A percentile compares a stretch with the other conserved stretches of the same genome.
Conservation (phyloP, 2,888 invertebrate species). For the Exephanes ischioxanthus region DNA sequence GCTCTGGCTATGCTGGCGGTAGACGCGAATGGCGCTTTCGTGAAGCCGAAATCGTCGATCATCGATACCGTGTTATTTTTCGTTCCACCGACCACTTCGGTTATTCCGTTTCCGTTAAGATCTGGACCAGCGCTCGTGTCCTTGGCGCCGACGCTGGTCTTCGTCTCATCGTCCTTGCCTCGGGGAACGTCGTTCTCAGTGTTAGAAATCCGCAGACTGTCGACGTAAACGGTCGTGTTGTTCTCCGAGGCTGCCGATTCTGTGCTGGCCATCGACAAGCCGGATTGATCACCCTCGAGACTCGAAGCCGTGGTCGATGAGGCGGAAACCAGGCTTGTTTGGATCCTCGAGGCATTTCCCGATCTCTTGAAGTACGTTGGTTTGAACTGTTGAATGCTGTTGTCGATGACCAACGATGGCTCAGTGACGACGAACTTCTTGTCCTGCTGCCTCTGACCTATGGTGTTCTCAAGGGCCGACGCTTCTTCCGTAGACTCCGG, state of each 20-base stretch:
- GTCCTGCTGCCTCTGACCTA: constrained; percentile 72
- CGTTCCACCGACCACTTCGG: constrained; percentile 68
- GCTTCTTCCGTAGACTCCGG: constrained; percentile 71
- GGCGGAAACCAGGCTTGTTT: constrained; percentile 2
- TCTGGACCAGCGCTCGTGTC: constrained; percentile 66
- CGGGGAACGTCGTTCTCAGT: constrained; percentile 65
- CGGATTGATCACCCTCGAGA: constrained; percentile 27
- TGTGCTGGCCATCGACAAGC: constrained; percentile 16
- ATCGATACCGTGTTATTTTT: constrained; percentile 27
- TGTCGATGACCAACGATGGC: constrained; percentile 76
- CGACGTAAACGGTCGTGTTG: constrained; percentile 13
- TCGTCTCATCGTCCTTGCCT: constrained; percentile 54
- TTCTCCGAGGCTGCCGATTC: constrained; percentile 27
- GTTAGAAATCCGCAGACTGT: constrained; percentile 16
- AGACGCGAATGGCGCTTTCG: not conserved
- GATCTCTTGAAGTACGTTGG: constrained; percentile 72
- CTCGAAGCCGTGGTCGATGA: constrained; percentile 7
- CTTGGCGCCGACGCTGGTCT: constrained; percentile 53
- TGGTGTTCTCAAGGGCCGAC: constrained; percentile 78
- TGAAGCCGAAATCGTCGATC: not conserved
- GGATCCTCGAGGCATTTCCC: constrained; percentile 64
- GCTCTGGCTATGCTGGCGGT: constrained; percentile 32
- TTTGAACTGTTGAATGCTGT: constrained; percentile 78
- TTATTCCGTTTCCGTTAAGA: constrained; percentile 75
- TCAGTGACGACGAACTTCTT: constrained; percentile 76